Percentiles rank a stretch among this genome's conserved stretches.
phyloP scores from a whole-genome alignment of 2,113 vertebrate genomes.

The Corythornis vintsioides region DNA sequence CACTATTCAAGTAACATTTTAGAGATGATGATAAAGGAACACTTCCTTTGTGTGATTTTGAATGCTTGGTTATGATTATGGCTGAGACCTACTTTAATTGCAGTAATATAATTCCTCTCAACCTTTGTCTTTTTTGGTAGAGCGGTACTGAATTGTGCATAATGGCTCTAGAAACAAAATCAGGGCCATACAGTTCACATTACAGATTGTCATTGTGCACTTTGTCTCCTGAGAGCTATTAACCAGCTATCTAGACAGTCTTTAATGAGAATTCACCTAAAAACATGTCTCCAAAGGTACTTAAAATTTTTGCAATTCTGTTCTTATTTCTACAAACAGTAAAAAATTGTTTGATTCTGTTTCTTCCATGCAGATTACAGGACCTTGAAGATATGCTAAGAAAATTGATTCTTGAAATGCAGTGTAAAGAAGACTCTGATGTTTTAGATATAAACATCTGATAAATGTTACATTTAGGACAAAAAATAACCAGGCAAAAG shows the following conservation, averaged over 20 bases:
- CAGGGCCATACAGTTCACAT: background rate
- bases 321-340: background rate
- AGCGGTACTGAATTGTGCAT: background rate
- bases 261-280: background rate
- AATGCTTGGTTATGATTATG: background rate
- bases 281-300: background rate
- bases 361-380: background rate
- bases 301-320: background rate
- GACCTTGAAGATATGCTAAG: background rate
- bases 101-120: background rate
- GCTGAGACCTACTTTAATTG: background rate
- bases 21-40: background rate
- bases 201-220: background rate
- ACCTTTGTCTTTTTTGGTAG: background rate
- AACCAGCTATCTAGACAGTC: background rate
- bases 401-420: background rate
- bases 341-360: background rate
- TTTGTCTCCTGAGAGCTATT: background rate
- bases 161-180: background rate
- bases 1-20: background rate
- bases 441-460: background rate
- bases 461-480: constrained; percentile 38
- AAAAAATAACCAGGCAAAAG: constrained; percentile 38
- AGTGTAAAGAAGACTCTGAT: background rate
- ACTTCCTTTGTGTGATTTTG: background rate